Evolutionary conservation across 2,888 invertebrate genomes (phyloP), one percentile per base, ranked within the genome.

Genomic region (Leptinotarsa rubiginosa): DNA sequence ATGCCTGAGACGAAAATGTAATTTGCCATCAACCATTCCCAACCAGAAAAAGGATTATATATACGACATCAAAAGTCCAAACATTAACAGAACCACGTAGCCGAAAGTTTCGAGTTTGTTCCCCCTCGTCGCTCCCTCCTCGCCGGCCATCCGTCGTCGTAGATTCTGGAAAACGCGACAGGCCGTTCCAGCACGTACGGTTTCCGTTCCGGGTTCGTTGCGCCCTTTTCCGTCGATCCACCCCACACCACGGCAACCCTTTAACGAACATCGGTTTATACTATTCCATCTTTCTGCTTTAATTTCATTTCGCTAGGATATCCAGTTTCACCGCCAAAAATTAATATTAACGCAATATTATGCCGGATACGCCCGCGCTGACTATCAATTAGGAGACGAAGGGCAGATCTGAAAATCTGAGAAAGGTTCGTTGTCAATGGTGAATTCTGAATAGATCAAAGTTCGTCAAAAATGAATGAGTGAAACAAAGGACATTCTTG

Each of bases 191-290:
- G 80, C 81, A 82, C 84, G 84, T 85, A 84, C 83, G 83, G 84
- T 84, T 84, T 83, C 84, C 85, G 84, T 81, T 78, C 78, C 81
- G 81, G 81, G 82, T 80, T 81, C 81, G 82, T 83, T 82, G 80
- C 80, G 81, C 82, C 81, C 79, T 81, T 83, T 78, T 78, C 79
- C 77, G 73, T 73, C 78, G 67, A 59, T 69, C 62, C 52, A 76
- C 78, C 76, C 52, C 20, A 31, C 31, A 59, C 52, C 66, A 67
- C 74, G 77, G 70, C 76, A 82, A 82, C 83, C 82, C 82, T 81
- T 82, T 83, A 82, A 83, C 81, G 82, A 83, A 82, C 82, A 83
- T 83, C 79, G 82, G 82, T 81, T 84, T 81, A 81, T 82, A 81
- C 82, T 81, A 80, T 83, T 83, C 82, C 83, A 82, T 83, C 83